Conservation (phyloP, 1,140 invertebrate species). For the Nasonia longicornis region DNA sequence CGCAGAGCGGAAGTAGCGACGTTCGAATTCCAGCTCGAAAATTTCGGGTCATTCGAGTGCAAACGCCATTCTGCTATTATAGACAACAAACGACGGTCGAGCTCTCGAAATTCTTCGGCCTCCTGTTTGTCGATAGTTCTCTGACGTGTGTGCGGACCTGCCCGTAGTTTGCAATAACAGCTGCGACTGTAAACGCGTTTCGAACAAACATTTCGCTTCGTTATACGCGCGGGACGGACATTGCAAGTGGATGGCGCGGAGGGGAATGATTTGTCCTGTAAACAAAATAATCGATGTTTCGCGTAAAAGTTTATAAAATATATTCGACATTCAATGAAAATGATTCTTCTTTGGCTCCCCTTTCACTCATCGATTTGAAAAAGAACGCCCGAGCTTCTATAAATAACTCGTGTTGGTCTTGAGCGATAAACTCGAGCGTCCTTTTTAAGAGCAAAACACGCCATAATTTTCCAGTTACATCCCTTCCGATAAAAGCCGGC, state of each 20-base stretch:
- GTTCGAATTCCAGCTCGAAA: not conserved
- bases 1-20: not conserved
- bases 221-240: not conserved
- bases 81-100: constrained; percentile 20
- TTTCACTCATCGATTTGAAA: too few relatives aligned
- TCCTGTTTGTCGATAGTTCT: constrained; percentile 32
- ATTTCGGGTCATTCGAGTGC: constrained; percentile 4
- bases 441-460: not conserved
- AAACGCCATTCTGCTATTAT: constrained; percentile 31
- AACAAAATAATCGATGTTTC: too few relatives aligned
- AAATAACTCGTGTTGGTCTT: too few relatives aligned
- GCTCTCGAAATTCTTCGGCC: constrained; percentile 16
- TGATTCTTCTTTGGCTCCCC: too few relatives aligned
- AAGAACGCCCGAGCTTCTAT: too few relatives aligned
- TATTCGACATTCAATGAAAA: too few relatives aligned
- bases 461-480: constrained; percentile 5
- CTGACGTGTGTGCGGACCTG: not conserved
- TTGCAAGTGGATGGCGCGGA: not conserved
- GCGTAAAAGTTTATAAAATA: too few relatives aligned
- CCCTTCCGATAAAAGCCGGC: not conserved
- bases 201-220: constrained; percentile 4
- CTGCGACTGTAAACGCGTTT: not conserved
- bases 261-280: not conserved
- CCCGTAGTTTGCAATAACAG: constrained; percentile 19
- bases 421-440: not conserved